These are phyloP conservation scores for Trichogramma pretiosum DNA, from an alignment of 1,140 invertebrate genomes.

Conservation along the genomic window DNA sequence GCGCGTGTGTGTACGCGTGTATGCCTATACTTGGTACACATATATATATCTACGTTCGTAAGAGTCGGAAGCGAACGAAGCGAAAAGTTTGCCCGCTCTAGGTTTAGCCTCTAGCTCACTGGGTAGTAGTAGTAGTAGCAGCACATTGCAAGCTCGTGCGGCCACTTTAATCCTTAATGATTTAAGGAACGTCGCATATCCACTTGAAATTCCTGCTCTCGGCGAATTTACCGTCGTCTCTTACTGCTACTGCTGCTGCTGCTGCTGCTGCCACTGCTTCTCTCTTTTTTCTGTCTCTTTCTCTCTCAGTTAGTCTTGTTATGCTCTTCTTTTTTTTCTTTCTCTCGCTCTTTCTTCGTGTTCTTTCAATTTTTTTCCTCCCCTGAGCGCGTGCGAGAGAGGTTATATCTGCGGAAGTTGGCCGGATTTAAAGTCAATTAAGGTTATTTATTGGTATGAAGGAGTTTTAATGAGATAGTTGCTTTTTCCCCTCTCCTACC, in stretches of 20 bases:
- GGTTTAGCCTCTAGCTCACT: too few relatives aligned
- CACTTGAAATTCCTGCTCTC: constrained; percentile 11
- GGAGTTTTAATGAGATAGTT: constrained; percentile 12
- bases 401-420: constrained; percentile 1
- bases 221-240: constrained; percentile 2
- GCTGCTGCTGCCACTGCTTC: neutral
- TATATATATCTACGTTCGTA: too few relatives aligned
- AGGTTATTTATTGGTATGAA: constrained; percentile 14
- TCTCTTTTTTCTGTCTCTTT: neutral
- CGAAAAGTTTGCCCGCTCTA: constrained; percentile 10
- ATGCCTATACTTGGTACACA: too few relatives aligned
- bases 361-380: neutral
- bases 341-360: neutral
- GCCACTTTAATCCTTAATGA: constrained; percentile 19
- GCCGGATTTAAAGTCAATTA: constrained; percentile 17
- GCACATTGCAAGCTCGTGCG: neutral
- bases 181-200: constrained; percentile 17
- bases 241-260: too few relatives aligned
- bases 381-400: too few relatives aligned
- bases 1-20: too few relatives aligned
- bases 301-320: neutral
- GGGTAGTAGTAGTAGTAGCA: too few relatives aligned
- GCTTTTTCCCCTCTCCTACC: too few relatives aligned
- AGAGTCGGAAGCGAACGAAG: neutral
- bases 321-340: neutral